A percentile compares a stretch with the other conserved stretches of the same genome.
These are phyloP conservation scores for Pseudonaja textilis DNA, from an alignment of 2,113 vertebrate species.

Conservation along the genomic window DNA sequence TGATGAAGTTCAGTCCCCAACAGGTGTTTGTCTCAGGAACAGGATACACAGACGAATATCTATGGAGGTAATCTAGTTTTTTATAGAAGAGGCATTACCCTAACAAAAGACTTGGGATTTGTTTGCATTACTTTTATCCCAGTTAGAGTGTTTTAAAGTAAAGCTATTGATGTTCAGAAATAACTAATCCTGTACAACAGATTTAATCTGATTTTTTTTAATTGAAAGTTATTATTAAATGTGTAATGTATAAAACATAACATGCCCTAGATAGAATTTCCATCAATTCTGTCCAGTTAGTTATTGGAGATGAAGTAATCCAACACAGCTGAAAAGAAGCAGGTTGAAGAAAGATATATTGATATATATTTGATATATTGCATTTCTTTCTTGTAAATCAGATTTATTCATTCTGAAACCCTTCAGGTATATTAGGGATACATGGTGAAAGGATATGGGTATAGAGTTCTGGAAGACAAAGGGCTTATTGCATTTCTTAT, in stretches of 20 bases:
- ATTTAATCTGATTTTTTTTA: neutral
- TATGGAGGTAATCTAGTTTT: conserved; percentile 85
- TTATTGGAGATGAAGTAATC: neutral
- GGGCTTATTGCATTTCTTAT: neutral
- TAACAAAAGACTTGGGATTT: neutral
- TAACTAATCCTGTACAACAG: neutral
- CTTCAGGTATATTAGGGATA: neutral
- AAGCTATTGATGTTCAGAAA: neutral
- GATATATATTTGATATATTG: neutral
- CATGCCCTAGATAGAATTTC: neutral
- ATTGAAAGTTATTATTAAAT: neutral
- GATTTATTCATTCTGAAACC: neutral
- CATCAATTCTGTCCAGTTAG: neutral
- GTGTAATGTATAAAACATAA: neutral
- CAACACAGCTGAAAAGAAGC: neutral
- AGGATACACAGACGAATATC: conserved; percentile 92
- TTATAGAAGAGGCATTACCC: conserved; percentile 16
- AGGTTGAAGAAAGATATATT: neutral
- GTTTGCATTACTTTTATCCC: conserved; percentile 9
- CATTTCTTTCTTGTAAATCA: neutral
- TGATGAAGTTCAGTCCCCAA: conserved; percentile 97
- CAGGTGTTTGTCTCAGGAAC: conserved; percentile 93
- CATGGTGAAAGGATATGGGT: neutral
- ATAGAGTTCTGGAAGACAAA: neutral
- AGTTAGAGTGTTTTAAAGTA: neutral